phyloP scores from a whole-genome alignment of 2,113 vertebrate genomes.

The Pelusios castaneus region DNA sequence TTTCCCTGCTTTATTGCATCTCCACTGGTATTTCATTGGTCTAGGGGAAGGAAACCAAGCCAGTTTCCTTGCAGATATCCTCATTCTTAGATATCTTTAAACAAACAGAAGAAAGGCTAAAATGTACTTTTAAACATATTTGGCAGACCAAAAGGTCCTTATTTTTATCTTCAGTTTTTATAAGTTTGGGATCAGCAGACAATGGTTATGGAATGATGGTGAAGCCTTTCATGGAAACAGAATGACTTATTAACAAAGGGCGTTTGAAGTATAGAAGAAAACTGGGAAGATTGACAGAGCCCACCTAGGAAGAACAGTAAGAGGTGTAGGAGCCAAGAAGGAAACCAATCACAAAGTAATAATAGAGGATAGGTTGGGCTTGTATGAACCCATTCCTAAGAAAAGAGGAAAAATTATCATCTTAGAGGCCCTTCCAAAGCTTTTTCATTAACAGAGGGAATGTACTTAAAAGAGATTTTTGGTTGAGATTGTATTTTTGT shows the following conservation, averaged over 20 bases:
- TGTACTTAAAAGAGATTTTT: not conserved
- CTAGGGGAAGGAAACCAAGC: slow-evolving; percentile 51
- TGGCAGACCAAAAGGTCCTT: slow-evolving; percentile 21
- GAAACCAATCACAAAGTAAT: slow-evolving; percentile 59
- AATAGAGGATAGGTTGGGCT: slow-evolving; percentile 21
- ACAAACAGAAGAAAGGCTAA: slow-evolving; percentile 41
- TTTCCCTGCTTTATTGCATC: slow-evolving; percentile 25
- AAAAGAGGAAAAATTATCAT: slow-evolving; percentile 36
- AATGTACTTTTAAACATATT: slow-evolving; percentile 46
- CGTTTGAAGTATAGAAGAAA: slow-evolving; percentile 20
- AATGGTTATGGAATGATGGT: slow-evolving; percentile 39
- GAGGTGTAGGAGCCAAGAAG: slow-evolving; percentile 22
- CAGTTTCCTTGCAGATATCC: slow-evolving; percentile 46
- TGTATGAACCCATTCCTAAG: not conserved
- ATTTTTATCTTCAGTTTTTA: slow-evolving; percentile 13
- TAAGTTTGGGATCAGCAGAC: slow-evolving; percentile 20
- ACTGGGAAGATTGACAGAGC: slow-evolving; percentile 37
- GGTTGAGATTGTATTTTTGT: not conserved
- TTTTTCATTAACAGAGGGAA: not conserved
- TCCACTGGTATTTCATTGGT: slow-evolving; percentile 35
- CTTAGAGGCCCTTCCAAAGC: slow-evolving; percentile 13
- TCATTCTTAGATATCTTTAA: slow-evolving; percentile 44
- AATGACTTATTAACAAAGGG: slow-evolving; percentile 35
- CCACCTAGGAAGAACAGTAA: slow-evolving; percentile 60
- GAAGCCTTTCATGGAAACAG: slow-evolving; percentile 42